Evolutionary conservation across 64 coral and sea anemone species (phyloP), one percentile per base, ranked within the genome.

Genomic region (Astreopora myriophthalma): DNA sequence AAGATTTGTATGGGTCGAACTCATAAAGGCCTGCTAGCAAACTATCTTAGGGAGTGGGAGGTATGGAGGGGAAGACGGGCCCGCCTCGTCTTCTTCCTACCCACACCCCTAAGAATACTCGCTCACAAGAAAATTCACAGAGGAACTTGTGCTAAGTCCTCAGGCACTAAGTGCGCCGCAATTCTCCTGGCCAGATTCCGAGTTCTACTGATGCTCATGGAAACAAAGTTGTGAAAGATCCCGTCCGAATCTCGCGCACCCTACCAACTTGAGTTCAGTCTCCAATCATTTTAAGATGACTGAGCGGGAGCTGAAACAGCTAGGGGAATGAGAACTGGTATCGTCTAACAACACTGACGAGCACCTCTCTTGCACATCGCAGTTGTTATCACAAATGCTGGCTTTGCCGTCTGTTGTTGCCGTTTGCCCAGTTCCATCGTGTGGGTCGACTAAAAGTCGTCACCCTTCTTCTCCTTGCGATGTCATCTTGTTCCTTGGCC

Each of bases 351-450:
- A 17, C 19, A 16, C 55, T 4, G 55, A 60, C 55, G 3, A 20
- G 67, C 13, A 37, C 19, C 16, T 2, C 33, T 73, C 33, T 73
- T 33, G 13, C 7, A 30, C 27, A 31, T 24, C n/a, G 3, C 5
- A 31, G 28, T 33, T 38, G 34, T 26, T 9, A 83, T 65, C 29
- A 83, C 79, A 83, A 6, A 36, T 35, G 17, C 14, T 73, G 70
- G 33, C 29, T 83, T 23, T 62, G 79, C 5, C 79, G 30, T 39
- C 79, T 83, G 32, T 5, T 64, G 79, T 22, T 83, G 9, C 51
- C n/a, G 33, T 31, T 77, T 8, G 87, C 73, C 95, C 95, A 96
- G 49, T 96, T 86, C 95, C 95, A 96, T 6, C 79, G 79, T 36
- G 52, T 65, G 32, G 79, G 39, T 90, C 89, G 93, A 25, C 91